Base-by-base conservation (phyloP, 1,140 invertebrate species). In the Stegodyphus dumicola region DNA sequence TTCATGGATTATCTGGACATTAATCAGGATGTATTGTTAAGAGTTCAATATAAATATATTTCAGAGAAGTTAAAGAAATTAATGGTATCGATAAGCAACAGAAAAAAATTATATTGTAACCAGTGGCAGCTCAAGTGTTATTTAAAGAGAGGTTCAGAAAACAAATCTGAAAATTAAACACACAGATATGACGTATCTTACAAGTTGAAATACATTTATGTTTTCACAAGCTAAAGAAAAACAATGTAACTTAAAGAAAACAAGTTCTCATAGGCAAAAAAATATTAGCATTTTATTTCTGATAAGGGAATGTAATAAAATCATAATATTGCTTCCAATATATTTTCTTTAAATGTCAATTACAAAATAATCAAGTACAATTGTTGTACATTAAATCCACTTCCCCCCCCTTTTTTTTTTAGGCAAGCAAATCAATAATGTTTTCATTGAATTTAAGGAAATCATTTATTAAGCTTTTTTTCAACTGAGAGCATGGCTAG, bases 391-490 rank as follows among this genome's bases (percentile, higher is more conserved):
- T 73, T 15, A 49, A 15, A 56, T 6, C 51, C 6, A 71, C 17
- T 73, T 52, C 0, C 7, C 15, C 15, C 0, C 7, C 15, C 15
- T 5, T 18, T 75, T 17, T 66, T 51, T 10, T 10, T 67, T 5
- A 52, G 10, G n/a, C 15, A 77, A 9, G 33, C 66, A 69, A 6
- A 69, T 18, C 2, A 69, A 48, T 69, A 69, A 69, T 7, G 1
- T 17, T 76, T 18, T 76, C 73, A 17, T 7, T 76, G 51, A 76
- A 76, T 17, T 76, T n/a, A 56, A 15, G n/a, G 6, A 54, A 10
- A 11, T 17, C 13, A 76, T 76, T 15, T 54, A 76, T 15, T 5
- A 76, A 56, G 66, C 3, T 69, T 60, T 76, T 76, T 6, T 76
- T 76, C 52, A 15, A 18, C 54, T 54, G 53, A 76, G 13, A 76